A percentile compares a stretch with the other conserved stretches of the same genome.
phyloP scores from a whole-genome alignment of 2,113 vertebrate genomes.

The Sylvia atricapilla region DNA sequence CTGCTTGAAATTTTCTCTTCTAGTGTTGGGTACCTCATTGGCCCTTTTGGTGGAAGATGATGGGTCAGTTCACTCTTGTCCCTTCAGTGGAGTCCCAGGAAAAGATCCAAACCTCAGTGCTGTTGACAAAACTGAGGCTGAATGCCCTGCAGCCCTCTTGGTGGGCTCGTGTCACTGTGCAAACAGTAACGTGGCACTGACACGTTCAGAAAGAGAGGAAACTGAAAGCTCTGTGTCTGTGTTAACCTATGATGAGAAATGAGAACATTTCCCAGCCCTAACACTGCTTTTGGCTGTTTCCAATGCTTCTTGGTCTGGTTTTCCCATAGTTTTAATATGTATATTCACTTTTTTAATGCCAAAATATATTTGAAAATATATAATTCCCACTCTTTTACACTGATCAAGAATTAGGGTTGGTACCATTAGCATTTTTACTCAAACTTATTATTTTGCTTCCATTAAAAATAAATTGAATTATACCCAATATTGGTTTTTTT shows the following conservation, averaged over 20 bases:
- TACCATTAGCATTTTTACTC: not conserved
- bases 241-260: not conserved
- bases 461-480: not conserved
- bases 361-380: not conserved
- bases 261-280: not conserved
- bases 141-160: not conserved
- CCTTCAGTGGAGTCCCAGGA: not conserved
- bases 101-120: not conserved
- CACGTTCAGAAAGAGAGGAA: fast-evolving
- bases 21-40: not conserved
- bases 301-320: not conserved
- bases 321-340: not conserved
- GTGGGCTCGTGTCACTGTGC: not conserved
- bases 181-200: not conserved
- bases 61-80: not conserved
- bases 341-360: not conserved
- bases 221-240: not conserved
- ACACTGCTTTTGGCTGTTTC: not conserved
- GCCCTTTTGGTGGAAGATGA: not conserved
- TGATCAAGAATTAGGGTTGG: not conserved
- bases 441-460: not conserved
- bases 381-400: not conserved
- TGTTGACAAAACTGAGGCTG: not conserved
- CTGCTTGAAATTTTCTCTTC: not conserved
- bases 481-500: not conserved